These are phyloP conservation scores for Pempheris klunzingeri DNA, from an alignment of 2,797 vertebrate genomes.

Conservation along the genomic window DNA sequence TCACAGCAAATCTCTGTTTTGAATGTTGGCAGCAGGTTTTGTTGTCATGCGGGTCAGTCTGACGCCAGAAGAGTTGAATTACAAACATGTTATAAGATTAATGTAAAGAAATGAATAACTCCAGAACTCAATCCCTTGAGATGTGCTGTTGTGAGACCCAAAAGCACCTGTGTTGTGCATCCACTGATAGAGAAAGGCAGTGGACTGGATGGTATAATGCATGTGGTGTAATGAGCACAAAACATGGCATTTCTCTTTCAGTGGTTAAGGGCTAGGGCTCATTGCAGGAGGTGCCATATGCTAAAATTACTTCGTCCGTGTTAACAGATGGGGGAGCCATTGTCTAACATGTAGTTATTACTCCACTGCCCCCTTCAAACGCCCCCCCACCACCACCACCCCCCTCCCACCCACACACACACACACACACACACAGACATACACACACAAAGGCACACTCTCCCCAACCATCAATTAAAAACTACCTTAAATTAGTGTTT, in stretches of 20 bases:
- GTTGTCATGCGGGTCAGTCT: background rate
- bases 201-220: background rate
- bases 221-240: background rate
- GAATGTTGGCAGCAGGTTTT: background rate
- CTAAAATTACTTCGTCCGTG: conserved; percentile 43
- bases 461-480: conserved; percentile 16
- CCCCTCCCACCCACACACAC: background rate
- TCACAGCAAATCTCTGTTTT: background rate
- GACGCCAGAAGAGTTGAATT: background rate
- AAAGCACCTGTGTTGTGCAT: too few species aligned
- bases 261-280: background rate
- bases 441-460: background rate
- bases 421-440: too few species aligned
- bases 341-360: conserved; percentile 59
- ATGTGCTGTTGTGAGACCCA: too few species aligned
- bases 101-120: background rate
- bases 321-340: conserved; percentile 82
- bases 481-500: background rate
- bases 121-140: background rate
- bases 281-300: conserved; percentile 21
- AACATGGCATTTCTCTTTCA: background rate
- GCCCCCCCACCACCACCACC: too few species aligned
- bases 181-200: background rate
- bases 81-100: conserved; percentile 14
- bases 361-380: conserved; percentile 19